Conservation (phyloP, 2,113 vertebrate species). For the Hippocampus zosterae region DNA sequence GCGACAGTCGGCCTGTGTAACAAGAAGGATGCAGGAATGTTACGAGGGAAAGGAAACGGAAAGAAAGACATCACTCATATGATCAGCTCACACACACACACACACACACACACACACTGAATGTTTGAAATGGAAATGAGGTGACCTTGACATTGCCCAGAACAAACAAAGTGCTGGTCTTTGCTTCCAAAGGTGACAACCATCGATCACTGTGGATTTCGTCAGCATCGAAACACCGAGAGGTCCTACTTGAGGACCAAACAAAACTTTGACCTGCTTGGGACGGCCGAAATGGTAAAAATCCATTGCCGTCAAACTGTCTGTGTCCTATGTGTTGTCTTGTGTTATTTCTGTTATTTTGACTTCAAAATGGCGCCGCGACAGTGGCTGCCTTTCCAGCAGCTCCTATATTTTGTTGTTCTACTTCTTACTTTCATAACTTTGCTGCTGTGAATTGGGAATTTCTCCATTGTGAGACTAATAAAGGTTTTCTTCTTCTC, state of each 20-base stretch:
- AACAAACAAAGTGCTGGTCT: conserved; percentile 8
- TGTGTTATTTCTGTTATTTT: no score
- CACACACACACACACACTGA: conserved; percentile 6
- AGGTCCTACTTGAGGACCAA: not conserved
- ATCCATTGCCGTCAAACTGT: not conserved
- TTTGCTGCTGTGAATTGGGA: no score
- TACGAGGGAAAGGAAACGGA: conserved; percentile 4
- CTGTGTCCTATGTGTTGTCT: no score
- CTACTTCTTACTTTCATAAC: no score
- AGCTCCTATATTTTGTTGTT: no score
- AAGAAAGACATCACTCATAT: conserved; percentile 3
- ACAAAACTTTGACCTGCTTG: not conserved
- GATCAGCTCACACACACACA: conserved; percentile 9
- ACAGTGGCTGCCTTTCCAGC: no score
- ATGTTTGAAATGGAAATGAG: conserved; percentile 27
- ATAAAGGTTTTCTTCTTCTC: no score
- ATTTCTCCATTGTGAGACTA: no score
- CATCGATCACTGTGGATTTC: conserved; percentile 14
- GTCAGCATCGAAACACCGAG: conserved; percentile 9
- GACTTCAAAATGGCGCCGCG: no score
- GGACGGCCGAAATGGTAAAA: not conserved
- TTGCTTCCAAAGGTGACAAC: conserved; percentile 30
- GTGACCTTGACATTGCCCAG: conserved; percentile 15
- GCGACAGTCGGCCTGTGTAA: conserved; percentile 80
- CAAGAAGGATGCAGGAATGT: conserved; percentile 2